Evolutionary conservation across 2,113 vertebrate species (phyloP).

Genomic region (Calidris pugnax): DNA sequence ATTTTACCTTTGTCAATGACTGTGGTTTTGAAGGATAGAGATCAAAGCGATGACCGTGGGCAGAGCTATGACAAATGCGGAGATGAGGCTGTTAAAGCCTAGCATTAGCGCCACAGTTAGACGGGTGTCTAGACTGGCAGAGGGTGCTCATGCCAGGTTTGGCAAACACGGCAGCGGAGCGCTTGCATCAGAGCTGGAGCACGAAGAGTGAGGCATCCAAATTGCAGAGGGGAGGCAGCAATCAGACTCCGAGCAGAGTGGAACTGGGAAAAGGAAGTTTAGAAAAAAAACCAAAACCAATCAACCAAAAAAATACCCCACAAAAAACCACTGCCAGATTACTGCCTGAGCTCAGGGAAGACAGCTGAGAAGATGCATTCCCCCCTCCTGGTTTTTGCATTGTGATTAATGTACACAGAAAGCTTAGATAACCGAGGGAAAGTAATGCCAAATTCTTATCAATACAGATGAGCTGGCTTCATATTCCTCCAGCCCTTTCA

Average conservation of each 20-base stretch:
- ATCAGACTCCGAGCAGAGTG: neutral
- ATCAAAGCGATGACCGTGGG: conserved; percentile 78
- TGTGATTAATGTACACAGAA: conserved; percentile 29
- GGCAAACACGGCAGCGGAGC: neutral
- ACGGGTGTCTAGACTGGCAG: conserved; percentile 77
- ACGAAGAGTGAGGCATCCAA: neutral
- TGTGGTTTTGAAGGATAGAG: conserved; percentile 79
- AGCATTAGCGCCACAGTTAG: conserved; percentile 76
- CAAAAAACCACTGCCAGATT: neutral
- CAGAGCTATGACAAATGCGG: conserved; percentile 74
- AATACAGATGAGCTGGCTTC: conserved; percentile 44
- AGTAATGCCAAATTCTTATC: conserved; percentile 50
- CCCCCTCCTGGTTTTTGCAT: neutral
- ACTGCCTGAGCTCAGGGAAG: neutral
- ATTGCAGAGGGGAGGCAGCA: neutral
- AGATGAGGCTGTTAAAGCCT: conserved; percentile 71
- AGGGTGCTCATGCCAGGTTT: conserved; percentile 57
- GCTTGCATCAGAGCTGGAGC: conserved; percentile 41
- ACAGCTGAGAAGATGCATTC: neutral
- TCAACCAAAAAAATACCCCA: too few relatives aligned
- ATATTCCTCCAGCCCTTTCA: conserved; percentile 45
- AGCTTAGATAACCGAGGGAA: conserved; percentile 23
- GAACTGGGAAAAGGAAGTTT: neutral
- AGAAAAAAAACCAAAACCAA: neutral
- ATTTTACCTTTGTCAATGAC: conserved; percentile 76